Evolutionary conservation across 2,888 invertebrate species (phyloP), one percentile per base, ranked within the genome.

Genomic region (Mechanitis mazaeus): DNA sequence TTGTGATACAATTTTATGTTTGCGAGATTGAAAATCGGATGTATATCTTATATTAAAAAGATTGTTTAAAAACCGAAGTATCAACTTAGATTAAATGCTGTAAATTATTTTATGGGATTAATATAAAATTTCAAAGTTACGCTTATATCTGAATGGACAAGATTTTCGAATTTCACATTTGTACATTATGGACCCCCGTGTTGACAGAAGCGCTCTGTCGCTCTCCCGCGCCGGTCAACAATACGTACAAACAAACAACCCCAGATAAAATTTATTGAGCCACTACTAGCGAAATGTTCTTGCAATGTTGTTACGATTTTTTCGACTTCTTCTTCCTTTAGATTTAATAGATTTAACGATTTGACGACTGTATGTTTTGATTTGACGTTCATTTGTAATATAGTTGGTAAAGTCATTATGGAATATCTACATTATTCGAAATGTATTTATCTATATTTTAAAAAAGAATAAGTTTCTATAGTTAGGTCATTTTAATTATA

Each of bases 251-350:
- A 83, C 81, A 83, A 69, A 69, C 75, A 74, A 68, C 75, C 77
- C 78, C 72, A 73, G 76, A 75, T 76, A 74, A 79, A 80, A 79
- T 80, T 80, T 81, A 80, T 79, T 78, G 78, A 75, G 73, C 77
- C 73, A 75, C 73, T 68, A 68, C 70, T 67, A 63, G 63, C 55
- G 59, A 62, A 63, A 69, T 64, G 64, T 68, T 65, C 42, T 45
- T 28, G 50, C 42, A 42, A 55, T 42, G 38, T 42, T 38, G 55
- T 42, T 55, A 28, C 3, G 31, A 55, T 42, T 55, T 55, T 38
- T 55, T 42, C 12, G 9, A 55, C 4, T 7, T 38, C 28, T 55
- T 55, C 42, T 9, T 55, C 20, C 28, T 55, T 42, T 20, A 42
- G 4, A 7, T 28, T 42, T 38, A 55, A 12, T 12, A 55, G 20